Conservation (phyloP, 2,113 vertebrate species). For the Stercorarius parasiticus region DNA sequence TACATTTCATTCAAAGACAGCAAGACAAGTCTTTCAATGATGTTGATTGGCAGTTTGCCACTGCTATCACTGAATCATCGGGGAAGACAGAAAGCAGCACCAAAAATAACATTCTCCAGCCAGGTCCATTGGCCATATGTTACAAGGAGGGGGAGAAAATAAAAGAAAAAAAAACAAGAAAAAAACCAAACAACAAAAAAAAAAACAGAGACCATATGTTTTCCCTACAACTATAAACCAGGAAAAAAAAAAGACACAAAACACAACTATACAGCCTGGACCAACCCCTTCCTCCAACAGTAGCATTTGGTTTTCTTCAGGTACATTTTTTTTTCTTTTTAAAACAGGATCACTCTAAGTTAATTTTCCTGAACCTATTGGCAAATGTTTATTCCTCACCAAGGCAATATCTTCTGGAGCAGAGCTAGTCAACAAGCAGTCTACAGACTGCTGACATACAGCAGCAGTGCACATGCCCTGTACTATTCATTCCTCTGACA, state of each 20-base stretch:
- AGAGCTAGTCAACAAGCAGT: not conserved
- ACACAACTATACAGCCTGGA: not conserved
- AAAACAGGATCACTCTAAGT: not conserved
- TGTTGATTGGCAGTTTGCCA: not conserved
- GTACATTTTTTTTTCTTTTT: not conserved
- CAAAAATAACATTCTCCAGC: conserved; percentile 29
- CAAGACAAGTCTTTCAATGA: not conserved
- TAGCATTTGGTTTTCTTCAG: not conserved
- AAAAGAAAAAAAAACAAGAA: not conserved
- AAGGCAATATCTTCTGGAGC: not conserved
- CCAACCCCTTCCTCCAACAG: not conserved
- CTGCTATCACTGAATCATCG: conserved; percentile 13
- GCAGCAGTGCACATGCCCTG: not conserved
- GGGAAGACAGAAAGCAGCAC: conserved; percentile 17
- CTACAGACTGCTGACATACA: not conserved
- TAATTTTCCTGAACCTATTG: not conserved
- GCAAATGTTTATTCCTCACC: not conserved
- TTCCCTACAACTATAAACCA: not conserved
- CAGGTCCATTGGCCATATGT: not conserved
- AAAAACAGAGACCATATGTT: not conserved
- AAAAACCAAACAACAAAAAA: not conserved
- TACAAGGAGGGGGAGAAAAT: not conserved
- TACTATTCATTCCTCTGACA: not conserved
- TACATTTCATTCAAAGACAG: not conserved
- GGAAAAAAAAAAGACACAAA: not conserved